Conservation (phyloP, 2,797 vertebrate species). For the Notoglanidium macrostoma region DNA sequence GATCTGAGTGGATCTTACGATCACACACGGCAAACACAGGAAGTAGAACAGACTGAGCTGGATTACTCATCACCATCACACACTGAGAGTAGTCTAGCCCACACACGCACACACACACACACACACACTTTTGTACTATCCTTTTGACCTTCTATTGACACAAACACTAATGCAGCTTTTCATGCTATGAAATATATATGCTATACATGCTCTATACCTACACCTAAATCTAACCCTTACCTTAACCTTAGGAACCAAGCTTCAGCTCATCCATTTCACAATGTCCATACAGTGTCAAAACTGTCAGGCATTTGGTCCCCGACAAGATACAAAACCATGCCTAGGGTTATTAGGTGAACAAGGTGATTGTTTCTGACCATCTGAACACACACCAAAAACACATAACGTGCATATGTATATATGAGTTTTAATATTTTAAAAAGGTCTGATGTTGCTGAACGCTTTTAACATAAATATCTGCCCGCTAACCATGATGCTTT, state of each 20-base stretch:
- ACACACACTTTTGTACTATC: background rate
- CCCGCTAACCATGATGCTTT: background rate
- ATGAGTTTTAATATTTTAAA: background rate
- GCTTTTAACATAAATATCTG: background rate
- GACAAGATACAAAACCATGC: background rate
- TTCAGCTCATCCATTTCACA: background rate
- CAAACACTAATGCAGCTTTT: background rate
- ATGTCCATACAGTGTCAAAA: background rate
- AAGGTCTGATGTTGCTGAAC: background rate
- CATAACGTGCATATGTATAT: background rate
- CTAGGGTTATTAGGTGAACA: background rate
- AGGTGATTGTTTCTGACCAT: background rate
- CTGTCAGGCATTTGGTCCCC: background rate
- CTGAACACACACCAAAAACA: background rate
- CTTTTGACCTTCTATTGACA: background rate
- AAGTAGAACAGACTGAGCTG: conserved; percentile 38
- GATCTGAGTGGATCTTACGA: conserved; percentile 53
- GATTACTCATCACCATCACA: conserved; percentile 53
- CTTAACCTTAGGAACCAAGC: background rate
- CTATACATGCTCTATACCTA: no score
- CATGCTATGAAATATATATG: no score
- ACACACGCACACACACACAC: conserved; percentile 19
- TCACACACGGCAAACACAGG: conserved; percentile 32
- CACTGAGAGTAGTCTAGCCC: conserved; percentile 15
- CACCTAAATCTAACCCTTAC: background rate